These are phyloP conservation scores for Masticophis lateralis DNA, from an alignment of 2,797 vertebrate species.

Conservation along the genomic window DNA sequence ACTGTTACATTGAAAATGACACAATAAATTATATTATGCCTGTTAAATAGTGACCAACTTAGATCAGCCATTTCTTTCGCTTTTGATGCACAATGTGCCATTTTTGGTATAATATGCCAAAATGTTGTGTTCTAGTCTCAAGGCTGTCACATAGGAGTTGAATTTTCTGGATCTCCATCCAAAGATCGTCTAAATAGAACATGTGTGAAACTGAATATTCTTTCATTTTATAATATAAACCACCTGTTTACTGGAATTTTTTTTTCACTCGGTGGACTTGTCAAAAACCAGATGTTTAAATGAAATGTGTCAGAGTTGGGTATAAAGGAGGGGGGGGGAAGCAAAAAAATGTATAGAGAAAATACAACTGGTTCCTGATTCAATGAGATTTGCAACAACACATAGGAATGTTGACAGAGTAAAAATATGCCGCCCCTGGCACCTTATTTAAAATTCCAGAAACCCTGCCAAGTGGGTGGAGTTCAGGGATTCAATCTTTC, in stretches of 20 bases:
- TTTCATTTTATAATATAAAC: constrained; percentile 34
- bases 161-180: constrained; percentile 33
- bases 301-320: constrained; percentile 41
- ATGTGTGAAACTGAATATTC: constrained; percentile 3
- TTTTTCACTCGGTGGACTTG: constrained; percentile 43
- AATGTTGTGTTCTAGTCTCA: constrained; percentile 31
- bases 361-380: not conserved
- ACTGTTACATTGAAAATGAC: constrained; percentile 68
- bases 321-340: not conserved
- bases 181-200: constrained; percentile 35
- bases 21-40: constrained; percentile 68
- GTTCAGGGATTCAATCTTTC: not conserved
- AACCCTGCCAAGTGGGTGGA: not conserved
- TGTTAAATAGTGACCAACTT: constrained; percentile 65
- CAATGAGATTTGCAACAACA: not conserved
- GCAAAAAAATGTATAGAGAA: not conserved
- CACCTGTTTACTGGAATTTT: constrained; percentile 14
- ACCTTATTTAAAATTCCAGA: not conserved
- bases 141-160: constrained; percentile 13
- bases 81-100: constrained; percentile 33
- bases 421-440: not conserved
- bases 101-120: not conserved
- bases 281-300: constrained; percentile 53
- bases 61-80: constrained; percentile 51
- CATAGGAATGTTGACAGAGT: not conserved